Evolutionary conservation across 2,113 vertebrate genomes (phyloP).

Genomic region (Tyrannus savana): DNA sequence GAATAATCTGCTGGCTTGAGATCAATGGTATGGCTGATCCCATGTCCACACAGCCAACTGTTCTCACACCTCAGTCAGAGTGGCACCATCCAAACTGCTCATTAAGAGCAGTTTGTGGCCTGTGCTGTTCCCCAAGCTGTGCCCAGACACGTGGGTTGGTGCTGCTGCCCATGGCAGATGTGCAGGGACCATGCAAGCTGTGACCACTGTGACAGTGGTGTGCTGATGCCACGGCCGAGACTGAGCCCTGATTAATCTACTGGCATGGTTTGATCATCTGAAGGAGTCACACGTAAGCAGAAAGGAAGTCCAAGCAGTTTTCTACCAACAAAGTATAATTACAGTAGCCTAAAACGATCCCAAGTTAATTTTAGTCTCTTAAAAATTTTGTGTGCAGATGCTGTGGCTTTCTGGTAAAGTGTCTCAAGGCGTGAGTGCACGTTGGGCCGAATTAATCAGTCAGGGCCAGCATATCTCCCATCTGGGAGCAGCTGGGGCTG

Average conservation of each 20-base stretch:
- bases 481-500: not conserved
- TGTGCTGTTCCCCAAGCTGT: not conserved
- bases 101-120: not conserved
- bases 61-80: not conserved
- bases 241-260: not conserved
- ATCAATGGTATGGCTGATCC: not conserved
- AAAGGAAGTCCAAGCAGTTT: not conserved
- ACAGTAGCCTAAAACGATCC: not conserved
- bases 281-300: not conserved
- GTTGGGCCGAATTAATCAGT: not conserved
- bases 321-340: not conserved
- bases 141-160: accelerated
- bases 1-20: not conserved
- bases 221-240: not conserved
- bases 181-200: not conserved
- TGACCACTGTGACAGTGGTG: accelerated
- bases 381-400: not conserved
- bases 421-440: not conserved
- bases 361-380: not conserved
- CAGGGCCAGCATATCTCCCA: not conserved
- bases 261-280: not conserved
- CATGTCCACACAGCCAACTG: not conserved
- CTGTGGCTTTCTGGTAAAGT: not conserved
- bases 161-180: accelerated
- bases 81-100: not conserved